Base-by-base conservation (phyloP, 1,140 invertebrate species). In the Agraylea sexmaculata region DNA sequence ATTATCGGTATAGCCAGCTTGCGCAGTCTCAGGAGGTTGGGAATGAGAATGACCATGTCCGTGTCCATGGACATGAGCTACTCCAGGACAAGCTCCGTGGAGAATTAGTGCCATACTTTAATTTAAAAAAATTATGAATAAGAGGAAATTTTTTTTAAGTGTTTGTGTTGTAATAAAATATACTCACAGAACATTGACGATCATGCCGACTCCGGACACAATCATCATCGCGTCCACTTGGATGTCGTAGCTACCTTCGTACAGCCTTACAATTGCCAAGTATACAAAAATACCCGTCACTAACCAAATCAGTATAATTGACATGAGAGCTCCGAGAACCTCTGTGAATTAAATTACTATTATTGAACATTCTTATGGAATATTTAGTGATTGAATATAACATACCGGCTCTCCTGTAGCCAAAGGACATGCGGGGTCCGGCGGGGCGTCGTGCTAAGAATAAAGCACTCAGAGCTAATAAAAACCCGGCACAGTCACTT, bases 281-380 rank as follows among this genome's bases (percentile, higher is more conserved):
- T 84, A 83, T 34, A 88, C 77, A 49, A 93, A 74, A 33, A 89
- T 71, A 3, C 79, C 86, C 1, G 90, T 93, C 23, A 94, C 68
- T 27, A 90, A 71, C 89, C 88, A 93, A 52, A 93, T 83, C 18
- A 89, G 69, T 16, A 77, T 53, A 10, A 73, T 69, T 1, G 71
- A 73, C 38, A 71, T 54, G 60, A 80, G 62, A 17, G 77, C 77
- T 36, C 76, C 77, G 2, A 79, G 51, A 3, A 79, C 74, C 64
- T 79, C 77, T 70, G 66, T 38, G 50, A 57, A 45, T 31, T 39
- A 43, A 41, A 42, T 31, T 19, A 35, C 33, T 30, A 16, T 21
- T 6, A 23, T 20, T 37, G 12, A 34, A 25, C n/a, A n/a, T n/a
- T 25, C 23, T 25, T n/a, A 25, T 7, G 7, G 7, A 25, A n/a